phyloP scores from a whole-genome alignment of 2,888 invertebrate species.

The Tetranychus truncatus region DNA sequence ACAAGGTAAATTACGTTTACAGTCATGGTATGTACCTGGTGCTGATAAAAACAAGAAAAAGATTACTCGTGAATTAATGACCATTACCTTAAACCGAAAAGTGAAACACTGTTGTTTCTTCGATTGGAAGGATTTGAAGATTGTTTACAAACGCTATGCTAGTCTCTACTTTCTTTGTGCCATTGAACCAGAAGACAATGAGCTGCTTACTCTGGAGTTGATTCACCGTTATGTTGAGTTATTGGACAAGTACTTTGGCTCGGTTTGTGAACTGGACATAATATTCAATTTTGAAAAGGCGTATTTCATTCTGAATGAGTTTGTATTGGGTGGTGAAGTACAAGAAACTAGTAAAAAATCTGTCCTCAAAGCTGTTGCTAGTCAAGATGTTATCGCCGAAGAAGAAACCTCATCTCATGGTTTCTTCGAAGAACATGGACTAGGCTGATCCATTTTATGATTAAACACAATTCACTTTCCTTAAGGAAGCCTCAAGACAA shows the following conservation, averaged over 20 bases:
- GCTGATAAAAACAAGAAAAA: slow-evolving; percentile 95
- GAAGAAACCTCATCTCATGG: slow-evolving; percentile 96
- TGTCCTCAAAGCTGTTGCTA: slow-evolving; percentile 94
- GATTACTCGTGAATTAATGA: slow-evolving; percentile 82
- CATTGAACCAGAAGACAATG: slow-evolving; percentile 94
- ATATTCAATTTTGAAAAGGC: slow-evolving; percentile 99
- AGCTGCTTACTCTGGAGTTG: slow-evolving; percentile 80
- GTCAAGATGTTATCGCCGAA: slow-evolving; percentile 52
- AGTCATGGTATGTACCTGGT: slow-evolving; percentile 97
- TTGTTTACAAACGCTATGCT: slow-evolving; percentile 98
- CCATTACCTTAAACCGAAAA: slow-evolving; percentile 78
- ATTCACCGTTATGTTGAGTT: slow-evolving; percentile 97
- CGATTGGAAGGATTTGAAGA: slow-evolving; percentile 96
- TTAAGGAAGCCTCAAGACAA: too few species aligned
- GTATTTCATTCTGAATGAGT: slow-evolving; percentile 93
- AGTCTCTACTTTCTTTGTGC: slow-evolving; percentile 98
- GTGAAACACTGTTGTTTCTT: slow-evolving; percentile 98
- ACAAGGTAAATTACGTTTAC: slow-evolving; percentile 89
- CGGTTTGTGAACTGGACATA: slow-evolving; percentile 95
- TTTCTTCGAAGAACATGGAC: slow-evolving; percentile 96
- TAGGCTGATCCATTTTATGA: slow-evolving; percentile 40
- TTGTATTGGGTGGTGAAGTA: slow-evolving; percentile 89
- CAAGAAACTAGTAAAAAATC: slow-evolving; percentile 99
- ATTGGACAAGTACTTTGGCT: slow-evolving; percentile 95
- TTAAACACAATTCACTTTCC: too few species aligned